Percentiles rank a stretch among this genome's conserved stretches.
Conservation (phyloP, 2,113 vertebrate species). For the Merops nubicus region DNA sequence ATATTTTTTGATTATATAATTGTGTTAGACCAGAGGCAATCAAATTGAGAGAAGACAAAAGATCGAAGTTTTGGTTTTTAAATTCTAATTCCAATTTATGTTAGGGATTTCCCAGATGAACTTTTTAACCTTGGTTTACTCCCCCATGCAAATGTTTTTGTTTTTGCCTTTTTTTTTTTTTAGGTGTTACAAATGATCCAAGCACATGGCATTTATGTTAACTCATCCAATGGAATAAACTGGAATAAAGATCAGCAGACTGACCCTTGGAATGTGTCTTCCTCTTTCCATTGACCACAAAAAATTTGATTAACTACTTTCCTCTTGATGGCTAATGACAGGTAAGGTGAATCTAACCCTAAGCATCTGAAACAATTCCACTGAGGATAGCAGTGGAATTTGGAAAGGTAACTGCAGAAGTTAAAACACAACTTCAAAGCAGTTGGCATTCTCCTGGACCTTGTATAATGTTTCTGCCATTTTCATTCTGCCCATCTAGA, state of each 20-base stretch:
- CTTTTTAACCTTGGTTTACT: neutral
- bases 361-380: neutral
- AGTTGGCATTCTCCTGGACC: neutral
- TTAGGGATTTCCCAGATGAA: neutral
- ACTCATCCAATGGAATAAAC: neutral
- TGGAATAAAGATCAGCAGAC: neutral
- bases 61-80: neutral
- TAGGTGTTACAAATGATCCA: neutral
- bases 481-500: slow-evolving; percentile 35
- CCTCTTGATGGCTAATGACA: neutral
- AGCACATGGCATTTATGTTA: slow-evolving; percentile 6
- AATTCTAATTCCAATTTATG: neutral
- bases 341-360: neutral
- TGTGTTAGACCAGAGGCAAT: neutral
- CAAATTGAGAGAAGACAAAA: neutral
- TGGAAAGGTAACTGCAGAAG: slow-evolving; percentile 5
- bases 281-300: neutral
- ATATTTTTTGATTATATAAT: neutral
- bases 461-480: neutral
- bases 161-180: too few relatives aligned
- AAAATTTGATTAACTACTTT: too few relatives aligned
- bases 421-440: neutral
- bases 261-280: neutral
- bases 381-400: neutral
- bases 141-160: neutral